A percentile compares a stretch with the other conserved stretches of the same genome.
phyloP scores from a whole-genome alignment of 2,113 vertebrate species.

The Erpornis zantholeuca region DNA sequence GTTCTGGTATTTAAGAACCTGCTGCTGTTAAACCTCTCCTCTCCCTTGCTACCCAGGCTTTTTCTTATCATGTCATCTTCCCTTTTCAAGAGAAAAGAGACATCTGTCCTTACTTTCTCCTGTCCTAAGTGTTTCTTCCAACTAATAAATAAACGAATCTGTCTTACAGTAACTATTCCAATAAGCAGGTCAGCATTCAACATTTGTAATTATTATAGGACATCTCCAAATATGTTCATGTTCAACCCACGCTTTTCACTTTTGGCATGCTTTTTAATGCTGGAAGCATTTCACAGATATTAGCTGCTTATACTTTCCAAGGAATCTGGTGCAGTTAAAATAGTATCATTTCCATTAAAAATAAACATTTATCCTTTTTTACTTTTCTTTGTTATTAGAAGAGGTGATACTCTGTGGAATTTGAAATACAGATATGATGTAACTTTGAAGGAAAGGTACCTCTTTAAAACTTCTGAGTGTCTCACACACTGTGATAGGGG shows the following conservation, averaged over 20 bases:
- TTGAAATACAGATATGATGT: background rate
- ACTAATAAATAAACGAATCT: background rate
- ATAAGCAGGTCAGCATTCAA: background rate
- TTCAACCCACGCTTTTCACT: background rate
- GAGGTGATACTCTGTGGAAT: background rate
- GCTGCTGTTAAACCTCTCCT: background rate
- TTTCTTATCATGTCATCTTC: background rate
- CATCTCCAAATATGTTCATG: conserved; percentile 5
- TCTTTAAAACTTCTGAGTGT: background rate
- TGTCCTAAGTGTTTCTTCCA: background rate
- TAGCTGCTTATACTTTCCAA: conserved; percentile 36
- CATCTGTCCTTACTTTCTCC: background rate
- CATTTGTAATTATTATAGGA: background rate
- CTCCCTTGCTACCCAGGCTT: background rate
- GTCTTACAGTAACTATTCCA: background rate
- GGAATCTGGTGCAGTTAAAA: conserved; percentile 24
- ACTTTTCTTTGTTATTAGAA: background rate
- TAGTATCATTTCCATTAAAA: background rate
- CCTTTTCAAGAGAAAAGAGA: background rate
- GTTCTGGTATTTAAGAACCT: background rate
- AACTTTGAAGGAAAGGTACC: background rate
- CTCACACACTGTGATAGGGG: background rate
- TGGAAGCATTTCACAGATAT: conserved; percentile 52
- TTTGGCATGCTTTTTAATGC: conserved; percentile 2
- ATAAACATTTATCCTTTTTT: background rate